These are phyloP conservation scores for Thinocorus orbignyianus DNA, from an alignment of 2,113 vertebrate genomes.

Conservation along the genomic window DNA sequence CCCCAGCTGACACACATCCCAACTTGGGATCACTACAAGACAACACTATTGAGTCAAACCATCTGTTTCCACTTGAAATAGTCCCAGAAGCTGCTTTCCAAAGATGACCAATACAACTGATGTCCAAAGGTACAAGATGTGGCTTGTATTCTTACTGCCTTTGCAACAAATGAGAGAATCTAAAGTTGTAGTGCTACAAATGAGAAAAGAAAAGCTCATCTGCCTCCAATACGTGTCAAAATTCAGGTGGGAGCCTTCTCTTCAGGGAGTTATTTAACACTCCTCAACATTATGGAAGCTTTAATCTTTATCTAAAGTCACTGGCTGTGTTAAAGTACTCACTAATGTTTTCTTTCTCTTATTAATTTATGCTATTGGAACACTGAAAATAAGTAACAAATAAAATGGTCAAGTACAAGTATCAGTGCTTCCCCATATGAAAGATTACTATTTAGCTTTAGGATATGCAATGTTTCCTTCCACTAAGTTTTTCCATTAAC, in stretches of 20 bases:
- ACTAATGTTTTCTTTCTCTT: not conserved
- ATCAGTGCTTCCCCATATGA: not conserved
- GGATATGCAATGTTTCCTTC: conserved; percentile 35
- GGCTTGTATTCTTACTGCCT: not conserved
- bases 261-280: not conserved
- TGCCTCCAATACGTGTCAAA: not conserved
- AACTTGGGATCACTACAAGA: not conserved
- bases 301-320: not conserved
- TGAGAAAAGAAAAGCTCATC: not conserved
- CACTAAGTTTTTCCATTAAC: conserved; percentile 30
- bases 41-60: not conserved
- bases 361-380: not conserved
- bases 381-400: conserved; percentile 12
- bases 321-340: not conserved
- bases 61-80: not conserved
- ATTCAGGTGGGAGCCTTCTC: not conserved
- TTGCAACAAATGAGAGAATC: not conserved
- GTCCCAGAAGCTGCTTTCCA: not conserved
- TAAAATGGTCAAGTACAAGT: not conserved
- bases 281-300: not conserved
- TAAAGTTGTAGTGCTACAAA: not conserved
- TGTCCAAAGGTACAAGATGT: not conserved
- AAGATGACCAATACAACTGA: not conserved
- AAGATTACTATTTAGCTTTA: conserved; percentile 40
- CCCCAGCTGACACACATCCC: not conserved